These are phyloP conservation scores for Propsilocerus akamusi DNA, from an alignment of 1,140 invertebrate genomes.

Conservation along the genomic window DNA sequence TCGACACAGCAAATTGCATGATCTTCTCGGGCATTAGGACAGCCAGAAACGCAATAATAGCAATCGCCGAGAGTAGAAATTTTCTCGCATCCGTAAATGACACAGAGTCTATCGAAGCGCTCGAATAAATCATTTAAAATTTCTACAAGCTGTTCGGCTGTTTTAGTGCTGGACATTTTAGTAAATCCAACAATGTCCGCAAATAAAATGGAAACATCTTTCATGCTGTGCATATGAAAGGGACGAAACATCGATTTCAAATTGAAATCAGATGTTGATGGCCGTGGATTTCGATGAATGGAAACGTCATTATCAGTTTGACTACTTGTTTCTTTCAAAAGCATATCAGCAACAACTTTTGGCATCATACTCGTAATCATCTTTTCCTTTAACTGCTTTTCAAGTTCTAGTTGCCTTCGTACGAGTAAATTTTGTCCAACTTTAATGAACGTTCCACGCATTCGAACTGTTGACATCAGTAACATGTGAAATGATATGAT, in stretches of 20 bases:
- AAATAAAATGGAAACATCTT: slow-evolving; percentile 93
- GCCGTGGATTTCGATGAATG: slow-evolving; percentile 14
- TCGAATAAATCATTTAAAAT: slow-evolving; percentile 93
- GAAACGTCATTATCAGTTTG: slow-evolving; percentile 10
- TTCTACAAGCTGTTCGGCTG: slow-evolving; percentile 67
- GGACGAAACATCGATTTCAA: slow-evolving; percentile 71
- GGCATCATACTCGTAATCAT: slow-evolving; percentile 98
- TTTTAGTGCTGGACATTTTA: slow-evolving; percentile 92
- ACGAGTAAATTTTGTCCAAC: slow-evolving; percentile 83
- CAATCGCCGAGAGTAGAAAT: slow-evolving; percentile 91
- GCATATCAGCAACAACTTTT: slow-evolving; percentile 70
- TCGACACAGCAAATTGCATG: slow-evolving; percentile 74
- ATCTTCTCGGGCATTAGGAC: slow-evolving; percentile 59
- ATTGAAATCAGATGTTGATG: slow-evolving; percentile 37
- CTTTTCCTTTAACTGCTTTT: slow-evolving; percentile 87
- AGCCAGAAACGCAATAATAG: slow-evolving; percentile 87
- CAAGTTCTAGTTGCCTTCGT: slow-evolving; percentile 70
- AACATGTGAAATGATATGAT: slow-evolving; percentile 83
- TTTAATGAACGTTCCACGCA: slow-evolving; percentile 92
- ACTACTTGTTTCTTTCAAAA: slow-evolving; percentile 48
- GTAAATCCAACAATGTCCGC: slow-evolving; percentile 97
- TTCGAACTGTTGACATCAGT: slow-evolving; percentile 78
- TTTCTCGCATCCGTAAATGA: slow-evolving; percentile 73
- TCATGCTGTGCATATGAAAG: slow-evolving; percentile 83
- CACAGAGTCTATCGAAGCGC: slow-evolving; percentile 74